Evolutionary conservation across 2,888 invertebrate species (phyloP).

Genomic region (Hyalella azteca): DNA sequence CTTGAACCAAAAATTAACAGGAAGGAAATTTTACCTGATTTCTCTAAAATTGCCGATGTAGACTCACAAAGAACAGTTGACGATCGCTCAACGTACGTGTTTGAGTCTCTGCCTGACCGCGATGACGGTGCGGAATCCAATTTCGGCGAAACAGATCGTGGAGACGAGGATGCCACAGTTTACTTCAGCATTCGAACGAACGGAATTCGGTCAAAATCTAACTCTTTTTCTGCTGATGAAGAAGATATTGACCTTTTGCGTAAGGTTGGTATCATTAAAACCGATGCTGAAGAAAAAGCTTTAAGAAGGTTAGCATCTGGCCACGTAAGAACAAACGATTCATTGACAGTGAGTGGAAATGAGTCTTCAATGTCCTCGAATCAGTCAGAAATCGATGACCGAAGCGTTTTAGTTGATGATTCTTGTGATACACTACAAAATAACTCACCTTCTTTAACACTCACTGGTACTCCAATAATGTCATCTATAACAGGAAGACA

Average conservation of each 20-base stretch:
- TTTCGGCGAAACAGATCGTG: background rate
- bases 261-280: constrained; percentile 19
- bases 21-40: background rate
- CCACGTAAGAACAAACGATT: too few relatives aligned
- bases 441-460: background rate
- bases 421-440: background rate
- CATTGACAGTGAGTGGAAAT: too few relatives aligned
- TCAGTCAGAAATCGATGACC: background rate
- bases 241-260: background rate
- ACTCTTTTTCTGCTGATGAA: constrained; percentile 6
- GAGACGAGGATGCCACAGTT: background rate
- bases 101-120: background rate
- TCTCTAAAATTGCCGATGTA: background rate
- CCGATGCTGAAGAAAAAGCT: constrained; percentile 10
- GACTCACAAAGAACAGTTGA: background rate
- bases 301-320: background rate
- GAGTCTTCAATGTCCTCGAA: background rate
- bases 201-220: background rate
- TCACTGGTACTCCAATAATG: too few relatives aligned
- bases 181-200: constrained; percentile 29
- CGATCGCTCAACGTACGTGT: background rate
- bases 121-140: background rate
- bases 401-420: background rate
- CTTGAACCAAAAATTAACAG: background rate
- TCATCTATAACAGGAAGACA: too few relatives aligned